Base-by-base conservation (phyloP, 1,140 invertebrate species). In the Trissolcus basalis region DNA sequence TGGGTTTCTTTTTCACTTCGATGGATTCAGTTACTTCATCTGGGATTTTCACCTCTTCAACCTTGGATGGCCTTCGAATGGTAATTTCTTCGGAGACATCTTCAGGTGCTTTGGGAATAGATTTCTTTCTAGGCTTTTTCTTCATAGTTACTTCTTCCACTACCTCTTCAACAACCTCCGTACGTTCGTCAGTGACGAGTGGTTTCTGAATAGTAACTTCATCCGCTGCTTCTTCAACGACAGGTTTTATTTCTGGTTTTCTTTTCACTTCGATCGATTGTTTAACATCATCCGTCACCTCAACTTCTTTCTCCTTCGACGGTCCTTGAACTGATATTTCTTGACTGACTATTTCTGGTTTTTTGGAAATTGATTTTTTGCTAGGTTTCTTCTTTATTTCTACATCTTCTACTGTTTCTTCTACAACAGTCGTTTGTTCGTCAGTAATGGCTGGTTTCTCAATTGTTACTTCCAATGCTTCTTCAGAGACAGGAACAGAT, bases 11-110 rank as follows among this genome's bases (percentile, higher is more conserved):
- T 44, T 69, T 72, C 59, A 14, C 16, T 61, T 89, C 88, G 63
- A 86, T 85, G 15, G 72, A 79, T 12, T 84, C 83, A 4, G 58
- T 39, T 7, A 54, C 27, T 61, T 80, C 69, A 39, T 80, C 65
- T 0, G 47, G 32, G 13, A 48, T 6, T 14, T 45, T 6, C 78
- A 67, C 35, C 36, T 6, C 14, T 77, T 72, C 51, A 78, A 81
- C 49, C 69, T 80, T 44, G 53, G 78, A 56, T 50, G 84, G 81
- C 15, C 83, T 83, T 63, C 82, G 81, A 11, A 85, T 81, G 0
- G 83, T 81, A 1, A 87, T 65, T 71, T 91, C 89, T 51, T 89
- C 87, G 8, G 80, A 79, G 32, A 86, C 69, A 73, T 89, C 89
- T 14, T 88, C 81, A 10, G 9, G n/a, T n/a, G n/a, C 89, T 16